Conservation (phyloP, 2,797 vertebrate species). For the Brachymystax lenok region DNA sequence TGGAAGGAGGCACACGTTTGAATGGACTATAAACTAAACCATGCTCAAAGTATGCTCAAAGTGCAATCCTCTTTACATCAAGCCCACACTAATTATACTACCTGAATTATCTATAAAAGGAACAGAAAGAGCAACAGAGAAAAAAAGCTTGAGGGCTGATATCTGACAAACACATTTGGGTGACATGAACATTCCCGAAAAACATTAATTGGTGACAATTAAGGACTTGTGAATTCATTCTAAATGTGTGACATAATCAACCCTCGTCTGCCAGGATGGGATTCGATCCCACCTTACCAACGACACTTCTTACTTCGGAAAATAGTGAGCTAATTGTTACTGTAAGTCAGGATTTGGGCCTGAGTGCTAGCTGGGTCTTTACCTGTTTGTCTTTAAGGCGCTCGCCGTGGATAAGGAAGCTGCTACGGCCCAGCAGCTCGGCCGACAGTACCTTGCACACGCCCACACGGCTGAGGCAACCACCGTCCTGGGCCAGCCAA, state of each 20-base stretch:
- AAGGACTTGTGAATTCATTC: not conserved
- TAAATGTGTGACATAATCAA: not conserved
- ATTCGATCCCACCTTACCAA: too few relatives aligned
- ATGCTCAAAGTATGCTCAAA: not conserved
- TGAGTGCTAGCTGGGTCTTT: slow-evolving; percentile 1
- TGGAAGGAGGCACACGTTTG: slow-evolving; percentile 48
- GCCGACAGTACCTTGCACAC: slow-evolving; percentile 89
- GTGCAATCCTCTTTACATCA: not conserved
- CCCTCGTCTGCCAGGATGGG: too few relatives aligned
- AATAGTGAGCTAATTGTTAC: too few relatives aligned
- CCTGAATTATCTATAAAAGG: not conserved
- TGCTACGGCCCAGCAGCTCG: slow-evolving; percentile 82
- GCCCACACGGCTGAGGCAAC: slow-evolving; percentile 81
- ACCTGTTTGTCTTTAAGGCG: slow-evolving; percentile 96
- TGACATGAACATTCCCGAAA: not conserved
- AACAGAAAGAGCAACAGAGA: not conserved
- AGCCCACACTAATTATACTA: not conserved
- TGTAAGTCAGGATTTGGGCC: too few relatives aligned
- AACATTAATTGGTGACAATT: not conserved
- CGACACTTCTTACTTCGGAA: too few relatives aligned
- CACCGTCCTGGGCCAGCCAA: slow-evolving; percentile 95
- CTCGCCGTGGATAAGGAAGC: slow-evolving; percentile 94
- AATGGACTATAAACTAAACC: not conserved
- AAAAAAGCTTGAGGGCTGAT: not conserved
- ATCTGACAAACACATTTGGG: not conserved